Evolutionary conservation across 2,888 invertebrate species (phyloP).

Genomic region (Pachliopta kotzebuea): DNA sequence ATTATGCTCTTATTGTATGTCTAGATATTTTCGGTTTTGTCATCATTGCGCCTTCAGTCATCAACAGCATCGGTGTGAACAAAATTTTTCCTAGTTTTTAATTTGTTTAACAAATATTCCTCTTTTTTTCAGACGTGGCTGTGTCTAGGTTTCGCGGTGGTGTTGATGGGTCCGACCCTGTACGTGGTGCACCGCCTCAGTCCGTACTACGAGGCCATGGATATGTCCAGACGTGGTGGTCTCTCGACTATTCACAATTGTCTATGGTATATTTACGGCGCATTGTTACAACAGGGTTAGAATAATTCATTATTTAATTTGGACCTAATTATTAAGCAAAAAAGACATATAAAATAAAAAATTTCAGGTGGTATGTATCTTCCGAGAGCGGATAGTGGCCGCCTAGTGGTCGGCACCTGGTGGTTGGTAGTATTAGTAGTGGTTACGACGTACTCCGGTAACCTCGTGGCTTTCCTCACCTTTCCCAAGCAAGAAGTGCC

Average conservation of each 20-base stretch:
- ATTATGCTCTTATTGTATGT: too few relatives aligned
- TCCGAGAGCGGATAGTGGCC: slow-evolving; percentile 91
- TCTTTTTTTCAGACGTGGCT: slow-evolving; percentile 86
- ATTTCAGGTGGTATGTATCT: slow-evolving; percentile 90
- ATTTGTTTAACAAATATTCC: background rate
- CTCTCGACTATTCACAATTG: slow-evolving; percentile 84
- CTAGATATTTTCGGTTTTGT: too few relatives aligned
- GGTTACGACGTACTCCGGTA: slow-evolving; percentile 95
- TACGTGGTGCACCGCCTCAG: slow-evolving; percentile 86
- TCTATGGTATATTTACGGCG: slow-evolving; percentile 94
- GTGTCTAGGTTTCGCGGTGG: slow-evolving; percentile 86
- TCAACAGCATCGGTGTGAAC: too few relatives aligned
- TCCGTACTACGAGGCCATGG: slow-evolving; percentile 85
- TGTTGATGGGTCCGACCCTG: slow-evolving; percentile 89
- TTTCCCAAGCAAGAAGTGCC: slow-evolving; percentile 91
- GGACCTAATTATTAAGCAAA: too few relatives aligned
- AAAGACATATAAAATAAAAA: too few relatives aligned
- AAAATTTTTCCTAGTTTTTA: too few relatives aligned
- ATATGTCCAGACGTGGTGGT: slow-evolving; percentile 78
- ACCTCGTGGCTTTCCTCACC: slow-evolving; percentile 94
- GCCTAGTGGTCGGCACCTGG: slow-evolving; percentile 93
- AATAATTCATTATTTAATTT: slow-evolving; percentile 1
- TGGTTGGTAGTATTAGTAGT: slow-evolving; percentile 94
- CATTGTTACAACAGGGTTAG: slow-evolving; percentile 93
- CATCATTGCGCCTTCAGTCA: too few relatives aligned